Base-by-base conservation (phyloP, 2,797 vertebrate genomes). In the Muscicapa striata region DNA sequence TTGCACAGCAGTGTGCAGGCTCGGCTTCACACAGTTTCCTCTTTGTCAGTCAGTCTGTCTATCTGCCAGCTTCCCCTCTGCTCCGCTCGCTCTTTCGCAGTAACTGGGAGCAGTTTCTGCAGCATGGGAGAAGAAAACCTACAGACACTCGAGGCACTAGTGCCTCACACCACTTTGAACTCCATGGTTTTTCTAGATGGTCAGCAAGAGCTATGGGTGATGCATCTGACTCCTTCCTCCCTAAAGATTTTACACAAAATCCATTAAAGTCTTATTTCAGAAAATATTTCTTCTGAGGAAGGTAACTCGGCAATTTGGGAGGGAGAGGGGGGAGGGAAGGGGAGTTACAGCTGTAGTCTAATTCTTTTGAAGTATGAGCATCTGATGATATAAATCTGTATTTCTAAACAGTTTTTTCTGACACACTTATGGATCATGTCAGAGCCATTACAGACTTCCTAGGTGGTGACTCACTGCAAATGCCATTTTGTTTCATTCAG, bases 401-500 rank as follows among this genome's bases (percentile, higher is more conserved):
- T 34, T 72, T 78, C 49, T 68, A 40, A 84, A 3, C 8, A 12
- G 13, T 73, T 79, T 76, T 80, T 83, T 34, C 46, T 87, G 61
- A 59, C 58, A 66, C 11, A 5, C 1, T 3, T 54, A 24, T 30
- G 26, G 76, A 81, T 78, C 51, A 26, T 81, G 62, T 86, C 51
- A 48, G 85, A 91, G 51, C 24, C 43, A 29, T 74, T 61, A 30
- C 63, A 52, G 54, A 43, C 29, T 48, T 58, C 1, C 3, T 78
- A 72, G 46, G 58, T 62, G 64, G 36, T 88, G 87, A 69, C 30
- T 83, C 32, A 48, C 32, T 86, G 76, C 36, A 75, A 83, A 78
- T 84, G 79, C 43, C 46, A 54, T 87, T 94, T 94, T 84, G n/a
- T 88, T 89, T 92, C 15, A 21, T 87, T 86, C 36, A 63, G 51